Evolutionary conservation across 1,140 invertebrate genomes (phyloP).

Genomic region (Anastrepha ludens): DNA sequence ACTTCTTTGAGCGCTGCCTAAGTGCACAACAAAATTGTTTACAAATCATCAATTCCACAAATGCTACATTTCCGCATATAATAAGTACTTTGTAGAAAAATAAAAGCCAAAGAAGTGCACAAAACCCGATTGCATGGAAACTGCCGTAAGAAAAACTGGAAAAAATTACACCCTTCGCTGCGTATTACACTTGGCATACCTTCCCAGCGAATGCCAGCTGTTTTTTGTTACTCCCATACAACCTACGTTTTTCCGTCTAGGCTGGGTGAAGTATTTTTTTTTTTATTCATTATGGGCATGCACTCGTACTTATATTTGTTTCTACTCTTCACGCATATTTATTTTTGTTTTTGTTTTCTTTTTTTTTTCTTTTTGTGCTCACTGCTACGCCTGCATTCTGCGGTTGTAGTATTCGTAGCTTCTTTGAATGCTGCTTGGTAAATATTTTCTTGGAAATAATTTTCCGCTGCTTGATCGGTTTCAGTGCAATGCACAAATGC

Average conservation of each 20-base stretch:
- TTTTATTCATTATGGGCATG: not conserved
- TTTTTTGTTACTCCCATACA: conserved; percentile 15
- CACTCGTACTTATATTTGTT: not conserved
- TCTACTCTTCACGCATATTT: conserved; percentile 6
- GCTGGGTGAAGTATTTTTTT: not conserved
- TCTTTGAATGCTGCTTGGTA: not conserved
- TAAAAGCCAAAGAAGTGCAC: not conserved
- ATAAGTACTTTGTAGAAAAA: conserved; percentile 39
- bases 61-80: conserved; percentile 22
- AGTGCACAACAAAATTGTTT: not conserved
- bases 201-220: conserved; percentile 31
- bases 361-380: too few relatives aligned
- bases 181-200: conserved; percentile 29
- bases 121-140: not conserved
- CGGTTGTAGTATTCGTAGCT: not conserved
- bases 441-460: conserved; percentile 49
- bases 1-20: not conserved
- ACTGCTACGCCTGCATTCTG: not conserved
- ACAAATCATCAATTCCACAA: conserved; percentile 39
- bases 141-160: not conserved
- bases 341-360: conserved; percentile 1
- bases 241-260: not conserved
- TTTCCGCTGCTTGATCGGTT: conserved; percentile 49
- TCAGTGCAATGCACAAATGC: conserved; percentile 45
- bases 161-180: conserved; percentile 48